Conservation (phyloP, 2,113 vertebrate species). For the Hemichromis elongatus region DNA sequence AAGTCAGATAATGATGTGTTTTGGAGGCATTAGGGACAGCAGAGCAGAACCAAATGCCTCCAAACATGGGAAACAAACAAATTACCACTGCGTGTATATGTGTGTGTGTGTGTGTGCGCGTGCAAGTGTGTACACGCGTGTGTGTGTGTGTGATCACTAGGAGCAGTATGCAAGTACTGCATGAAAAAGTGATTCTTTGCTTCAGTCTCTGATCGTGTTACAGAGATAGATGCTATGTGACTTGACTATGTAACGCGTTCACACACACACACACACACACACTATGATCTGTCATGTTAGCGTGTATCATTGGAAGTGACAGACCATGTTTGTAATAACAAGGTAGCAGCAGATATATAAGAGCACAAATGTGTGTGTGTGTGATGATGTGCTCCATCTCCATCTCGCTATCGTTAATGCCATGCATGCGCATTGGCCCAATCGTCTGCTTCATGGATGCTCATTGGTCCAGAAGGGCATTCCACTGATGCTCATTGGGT, state of each 20-base stretch:
- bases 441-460: constrained; percentile 7
- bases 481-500: constrained; percentile 39
- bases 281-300: constrained; percentile 16
- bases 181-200: constrained; percentile 59
- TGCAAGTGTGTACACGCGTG: background rate
- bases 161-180: constrained; percentile 17
- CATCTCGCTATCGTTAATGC: constrained; percentile 17
- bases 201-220: constrained; percentile 51
- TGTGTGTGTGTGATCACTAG: constrained; percentile 10
- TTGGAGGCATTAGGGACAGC: constrained; percentile 62
- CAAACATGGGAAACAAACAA: constrained; percentile 69
- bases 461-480: constrained; percentile 62
- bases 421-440: constrained; percentile 42
- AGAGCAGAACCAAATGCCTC: constrained; percentile 65
- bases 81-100: constrained; percentile 32
- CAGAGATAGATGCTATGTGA: constrained; percentile 49
- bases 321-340: constrained; percentile 38
- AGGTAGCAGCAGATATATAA: constrained; percentile 16
- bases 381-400: constrained; percentile 1
- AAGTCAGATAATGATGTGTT: constrained; percentile 73
- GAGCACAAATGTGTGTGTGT: constrained; percentile 30
- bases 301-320: constrained; percentile 49
- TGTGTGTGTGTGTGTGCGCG: background rate
- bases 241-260: constrained; percentile 6
- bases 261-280: background rate